Conservation (phyloP, 1,140 invertebrate genomes). For the Achatina immaculata region DNA sequence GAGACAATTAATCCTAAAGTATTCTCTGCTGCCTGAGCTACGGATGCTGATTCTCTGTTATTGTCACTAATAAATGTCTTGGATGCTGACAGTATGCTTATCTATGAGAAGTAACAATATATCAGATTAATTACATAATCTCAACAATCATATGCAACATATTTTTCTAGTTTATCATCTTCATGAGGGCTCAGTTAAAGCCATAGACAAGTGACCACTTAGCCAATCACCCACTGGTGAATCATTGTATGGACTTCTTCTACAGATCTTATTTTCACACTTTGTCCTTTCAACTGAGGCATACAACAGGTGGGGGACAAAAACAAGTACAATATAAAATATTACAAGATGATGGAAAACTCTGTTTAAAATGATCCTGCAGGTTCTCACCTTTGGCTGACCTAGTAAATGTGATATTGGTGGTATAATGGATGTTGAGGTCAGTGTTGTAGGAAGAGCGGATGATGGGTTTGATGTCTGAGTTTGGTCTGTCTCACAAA, state of each 20-base stretch:
- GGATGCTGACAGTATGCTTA: constrained; percentile 19
- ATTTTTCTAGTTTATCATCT: too few relatives aligned
- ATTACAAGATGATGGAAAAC: too few relatives aligned
- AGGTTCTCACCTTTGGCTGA: constrained; percentile 24
- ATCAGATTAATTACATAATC: background rate
- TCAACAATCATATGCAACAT: too few relatives aligned
- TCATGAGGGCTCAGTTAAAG: too few relatives aligned
- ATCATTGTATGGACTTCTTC: too few relatives aligned
- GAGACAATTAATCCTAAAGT: background rate
- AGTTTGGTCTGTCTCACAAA: constrained; percentile 17
- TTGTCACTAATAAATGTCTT: background rate
- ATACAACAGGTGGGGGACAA: too few relatives aligned
- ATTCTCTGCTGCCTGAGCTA: background rate
- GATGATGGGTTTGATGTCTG: background rate
- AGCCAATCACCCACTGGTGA: too few relatives aligned
- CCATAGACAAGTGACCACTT: too few relatives aligned
- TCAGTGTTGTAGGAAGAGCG: background rate
- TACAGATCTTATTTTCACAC: too few relatives aligned
- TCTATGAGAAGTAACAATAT: background rate
- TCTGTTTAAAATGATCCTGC: too few relatives aligned
- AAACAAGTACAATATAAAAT: too few relatives aligned
- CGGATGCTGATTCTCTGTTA: background rate
- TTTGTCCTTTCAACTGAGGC: too few relatives aligned
- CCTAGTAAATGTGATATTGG: background rate
- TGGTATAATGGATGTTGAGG: constrained; percentile 3